Conservation (phyloP, 2,797 vertebrate genomes). For the Intellagama lesueurii region DNA sequence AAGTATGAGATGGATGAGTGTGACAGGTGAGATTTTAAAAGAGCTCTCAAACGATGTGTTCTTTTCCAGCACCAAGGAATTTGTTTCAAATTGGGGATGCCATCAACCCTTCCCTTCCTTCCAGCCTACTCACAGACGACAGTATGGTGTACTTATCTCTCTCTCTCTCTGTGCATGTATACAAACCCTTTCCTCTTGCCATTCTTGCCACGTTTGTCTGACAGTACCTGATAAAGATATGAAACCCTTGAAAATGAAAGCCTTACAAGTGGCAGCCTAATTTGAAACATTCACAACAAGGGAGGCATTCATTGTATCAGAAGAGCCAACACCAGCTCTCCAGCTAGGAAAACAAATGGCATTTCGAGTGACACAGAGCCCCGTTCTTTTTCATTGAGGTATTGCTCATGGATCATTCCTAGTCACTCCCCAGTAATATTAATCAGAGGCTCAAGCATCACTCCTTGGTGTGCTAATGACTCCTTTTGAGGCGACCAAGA, state of each 20-base stretch:
- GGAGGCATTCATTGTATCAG: conserved; percentile 68
- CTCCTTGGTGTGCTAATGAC: conserved; percentile 66
- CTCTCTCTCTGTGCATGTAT: accelerated
- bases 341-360: conserved; percentile 58
- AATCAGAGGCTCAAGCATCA: conserved; percentile 75
- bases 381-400: conserved; percentile 68
- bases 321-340: conserved; percentile 58
- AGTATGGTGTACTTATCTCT: too few relatives aligned
- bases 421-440: conserved; percentile 67
- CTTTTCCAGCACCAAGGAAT: too few relatives aligned
- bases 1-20: too few relatives aligned
- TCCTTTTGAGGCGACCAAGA: conserved; percentile 56
- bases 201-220: background rate
- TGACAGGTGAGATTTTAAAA: too few relatives aligned
- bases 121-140: too few relatives aligned
- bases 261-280: conserved; percentile 45
- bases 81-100: too few relatives aligned
- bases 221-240: background rate
- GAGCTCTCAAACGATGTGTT: too few relatives aligned
- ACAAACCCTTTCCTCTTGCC: background rate
- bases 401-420: conserved; percentile 69
- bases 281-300: conserved; percentile 58
- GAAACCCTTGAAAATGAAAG: background rate
- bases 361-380: conserved; percentile 60
- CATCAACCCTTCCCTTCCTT: too few relatives aligned